Conservation (phyloP, 2,113 vertebrate species). For the Cavia aperea region DNA sequence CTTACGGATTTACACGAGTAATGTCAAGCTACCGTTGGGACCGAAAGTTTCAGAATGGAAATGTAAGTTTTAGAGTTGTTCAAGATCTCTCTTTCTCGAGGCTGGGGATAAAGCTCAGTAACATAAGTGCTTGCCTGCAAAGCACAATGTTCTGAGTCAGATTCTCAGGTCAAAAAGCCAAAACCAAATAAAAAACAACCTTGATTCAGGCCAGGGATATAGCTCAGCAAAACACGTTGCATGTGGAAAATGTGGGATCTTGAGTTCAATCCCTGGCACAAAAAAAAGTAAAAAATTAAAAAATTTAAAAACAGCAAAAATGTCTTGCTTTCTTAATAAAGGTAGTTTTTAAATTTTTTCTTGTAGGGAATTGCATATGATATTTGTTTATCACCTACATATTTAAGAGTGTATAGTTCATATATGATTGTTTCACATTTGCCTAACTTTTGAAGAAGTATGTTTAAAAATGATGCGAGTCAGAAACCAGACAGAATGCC, state of each 20-base stretch:
- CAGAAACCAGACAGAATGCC: not conserved
- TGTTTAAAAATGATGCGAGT: not conserved
- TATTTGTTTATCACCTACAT: not conserved
- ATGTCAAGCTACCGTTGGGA: constrained; percentile 96
- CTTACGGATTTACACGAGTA: constrained; percentile 87
- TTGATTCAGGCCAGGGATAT: too few relatives aligned
- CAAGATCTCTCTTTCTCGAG: not conserved
- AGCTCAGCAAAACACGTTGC: too few relatives aligned
- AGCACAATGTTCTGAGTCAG: too few relatives aligned
- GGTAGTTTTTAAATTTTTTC: not conserved
- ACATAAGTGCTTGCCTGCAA: too few relatives aligned
- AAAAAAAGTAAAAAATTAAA: too few relatives aligned
- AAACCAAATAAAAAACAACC: too few relatives aligned
- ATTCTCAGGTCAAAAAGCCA: too few relatives aligned
- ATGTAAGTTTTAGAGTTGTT: constrained; percentile 70
- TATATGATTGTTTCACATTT: not conserved
- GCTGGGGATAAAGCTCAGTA: too few relatives aligned
- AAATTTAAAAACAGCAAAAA: too few relatives aligned
- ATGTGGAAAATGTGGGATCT: too few relatives aligned
- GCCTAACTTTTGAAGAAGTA: not conserved
- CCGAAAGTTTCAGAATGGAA: constrained; percentile 81
- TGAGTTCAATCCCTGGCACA: too few relatives aligned
- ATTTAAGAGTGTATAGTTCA: not conserved
- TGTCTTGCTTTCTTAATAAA: too few relatives aligned
- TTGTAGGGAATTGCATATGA: not conserved